These are phyloP conservation scores for Campodea augens DNA, from an alignment of 1,140 invertebrate genomes.

Conservation along the genomic window DNA sequence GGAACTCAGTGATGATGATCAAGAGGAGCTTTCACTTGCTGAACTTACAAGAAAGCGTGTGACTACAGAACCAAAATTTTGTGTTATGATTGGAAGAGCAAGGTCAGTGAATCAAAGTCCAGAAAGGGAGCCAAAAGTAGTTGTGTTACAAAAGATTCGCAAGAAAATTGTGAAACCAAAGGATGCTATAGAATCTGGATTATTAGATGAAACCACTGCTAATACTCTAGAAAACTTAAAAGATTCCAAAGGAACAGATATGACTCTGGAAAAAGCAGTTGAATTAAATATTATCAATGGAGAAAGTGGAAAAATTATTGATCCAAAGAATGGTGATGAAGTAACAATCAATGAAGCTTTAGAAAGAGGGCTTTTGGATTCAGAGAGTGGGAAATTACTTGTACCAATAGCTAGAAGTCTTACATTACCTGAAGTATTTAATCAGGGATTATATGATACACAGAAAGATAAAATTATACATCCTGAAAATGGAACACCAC, in stretches of 20 bases:
- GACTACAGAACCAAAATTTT: constrained; percentile 45
- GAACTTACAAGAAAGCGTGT: constrained; percentile 35
- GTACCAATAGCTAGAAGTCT: constrained; percentile 62
- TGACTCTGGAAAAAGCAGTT: constrained; percentile 56
- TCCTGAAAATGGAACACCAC: constrained; percentile 58
- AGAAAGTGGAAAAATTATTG: constrained; percentile 53
- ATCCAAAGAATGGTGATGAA: constrained; percentile 56
- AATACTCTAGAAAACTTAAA: constrained; percentile 39
- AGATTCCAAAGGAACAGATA: constrained; percentile 30
- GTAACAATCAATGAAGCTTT: constrained; percentile 68
- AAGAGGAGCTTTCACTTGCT: constrained; percentile 25
- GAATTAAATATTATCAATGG: constrained; percentile 51
- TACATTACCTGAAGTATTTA: constrained; percentile 56
- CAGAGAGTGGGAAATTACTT: constrained; percentile 47
- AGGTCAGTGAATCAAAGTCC: constrained; percentile 28
- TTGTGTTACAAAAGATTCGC: constrained; percentile 54
- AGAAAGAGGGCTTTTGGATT: constrained; percentile 61
- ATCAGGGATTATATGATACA: constrained; percentile 65
- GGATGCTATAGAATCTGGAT: constrained; percentile 47
- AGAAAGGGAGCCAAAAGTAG: constrained; percentile 39
- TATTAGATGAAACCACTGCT: constrained; percentile 54
- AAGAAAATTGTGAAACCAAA: constrained; percentile 46
- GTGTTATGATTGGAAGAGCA: constrained; percentile 38
- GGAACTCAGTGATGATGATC: constrained; percentile 12
- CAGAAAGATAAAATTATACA: constrained; percentile 63